Evolutionary conservation across 2,113 vertebrate species (phyloP), one percentile per base, ranked within the genome.

Genomic region (Prinia subflava): DNA sequence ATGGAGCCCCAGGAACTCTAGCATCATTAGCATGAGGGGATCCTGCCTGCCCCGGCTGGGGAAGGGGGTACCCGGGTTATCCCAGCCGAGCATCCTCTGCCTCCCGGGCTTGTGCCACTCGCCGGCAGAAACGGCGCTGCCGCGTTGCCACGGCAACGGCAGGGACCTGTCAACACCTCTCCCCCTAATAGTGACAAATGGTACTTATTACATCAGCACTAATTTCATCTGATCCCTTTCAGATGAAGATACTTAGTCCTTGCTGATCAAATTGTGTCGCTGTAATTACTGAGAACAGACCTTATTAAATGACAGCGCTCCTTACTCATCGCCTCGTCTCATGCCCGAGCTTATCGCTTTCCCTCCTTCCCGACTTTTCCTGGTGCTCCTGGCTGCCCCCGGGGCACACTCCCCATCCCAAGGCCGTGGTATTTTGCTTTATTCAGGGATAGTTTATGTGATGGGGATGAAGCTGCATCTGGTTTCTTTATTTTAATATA

Each of bases 141-240:
- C 4, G 4, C 7, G 97, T 99, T 98, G 97, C 98, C 98, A 97
- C 74, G 82, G 98, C 98, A 98, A 99, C 98, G 56, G 91, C 95
- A 94, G 97, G 87, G 96, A 69, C 98, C 98, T 98, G 98, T 98
- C 98, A 99, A 98, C 98, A 98, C 98, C 98, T 98, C 98, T 95
- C 94, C 98, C 93, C 97, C 97, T 98, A 98, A 98, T 98, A 96
- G 98, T 99, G 99, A 99, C 98, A 98, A 98, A 99, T 98, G 98
- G 98, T 98, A 97, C 98, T 99, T 99, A 99, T 98, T 98, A 98
- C 98, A 99, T 98, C 98, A 98, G 98, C 97, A 98, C 98, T 99
- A 98, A 99, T 99, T 99, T 98, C 98, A 98, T 97, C 96, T 83
- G 96, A 98, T 98, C 98, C 98, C 97, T 98, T 98, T 98, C 98